Conservation (phyloP, 2,113 vertebrate species). For the Forbesichthys agassizii region DNA sequence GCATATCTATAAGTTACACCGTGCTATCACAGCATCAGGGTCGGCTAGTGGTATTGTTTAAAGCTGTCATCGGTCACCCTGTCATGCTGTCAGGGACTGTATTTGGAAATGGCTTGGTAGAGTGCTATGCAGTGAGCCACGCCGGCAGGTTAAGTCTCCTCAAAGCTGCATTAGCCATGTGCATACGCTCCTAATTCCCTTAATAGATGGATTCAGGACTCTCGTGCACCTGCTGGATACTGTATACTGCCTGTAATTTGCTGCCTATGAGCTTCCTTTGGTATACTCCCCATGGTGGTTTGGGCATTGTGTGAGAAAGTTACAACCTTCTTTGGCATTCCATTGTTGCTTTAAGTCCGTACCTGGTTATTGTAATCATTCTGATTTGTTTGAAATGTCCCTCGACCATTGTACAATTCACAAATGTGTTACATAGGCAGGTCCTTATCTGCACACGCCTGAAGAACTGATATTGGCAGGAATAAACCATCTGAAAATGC, state of each 20-base stretch:
- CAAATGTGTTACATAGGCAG: too few species aligned
- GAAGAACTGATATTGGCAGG: too few species aligned
- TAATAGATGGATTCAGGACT: constrained; percentile 53
- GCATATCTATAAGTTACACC: constrained; percentile 38
- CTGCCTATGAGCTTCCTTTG: constrained; percentile 30
- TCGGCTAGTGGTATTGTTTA: constrained; percentile 19
- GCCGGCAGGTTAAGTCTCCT: constrained; percentile 49
- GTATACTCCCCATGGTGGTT: constrained; percentile 10
- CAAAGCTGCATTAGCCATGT: constrained; percentile 49
- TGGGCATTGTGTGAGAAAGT: not conserved
- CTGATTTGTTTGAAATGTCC: too few species aligned
- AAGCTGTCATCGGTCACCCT: constrained; percentile 53
- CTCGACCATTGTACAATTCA: too few species aligned
- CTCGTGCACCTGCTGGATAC: constrained; percentile 29
- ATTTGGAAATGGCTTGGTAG: constrained; percentile 49
- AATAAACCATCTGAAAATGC: too few species aligned
- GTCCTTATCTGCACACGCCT: too few species aligned
- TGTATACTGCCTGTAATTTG: constrained; percentile 15
- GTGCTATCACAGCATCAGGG: constrained; percentile 29
- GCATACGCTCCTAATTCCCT: constrained; percentile 39
- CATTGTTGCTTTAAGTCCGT: constrained; percentile 3
- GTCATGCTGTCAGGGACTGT: constrained; percentile 50
- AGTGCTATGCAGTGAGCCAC: constrained; percentile 37
- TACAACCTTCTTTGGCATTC: constrained; percentile 16
- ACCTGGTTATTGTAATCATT: too few species aligned